Evolutionary conservation across 2,797 vertebrate species (phyloP), one percentile per base, ranked within the genome.

Genomic region (Falco concolor): DNA sequence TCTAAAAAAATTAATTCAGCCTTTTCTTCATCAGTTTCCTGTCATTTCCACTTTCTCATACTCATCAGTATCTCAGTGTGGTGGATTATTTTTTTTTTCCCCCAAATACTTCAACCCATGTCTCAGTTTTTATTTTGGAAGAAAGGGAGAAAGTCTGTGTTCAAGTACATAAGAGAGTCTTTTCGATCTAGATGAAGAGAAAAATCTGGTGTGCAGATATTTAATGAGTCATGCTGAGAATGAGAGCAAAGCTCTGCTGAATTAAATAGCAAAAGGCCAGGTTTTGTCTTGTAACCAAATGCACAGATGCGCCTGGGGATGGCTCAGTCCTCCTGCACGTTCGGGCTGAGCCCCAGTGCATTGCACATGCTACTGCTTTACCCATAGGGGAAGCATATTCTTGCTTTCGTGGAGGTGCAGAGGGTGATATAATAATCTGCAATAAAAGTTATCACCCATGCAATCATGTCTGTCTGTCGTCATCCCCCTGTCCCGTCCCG

Each of bases 151-250:
- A 87, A 83, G 75, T 88, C 88, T 87, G 47, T 0, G 1, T 64
- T 93, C 73, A 38, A 87, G 87, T 64, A 24, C 78, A 57, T 93
- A 90, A 94, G 70, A 73, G 77, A 94, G 77, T 65, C 69, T 72
- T 86, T 81, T 80, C 28, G 50, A 90, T 87, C 59, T 87, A 77
- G 76, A 88, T 74, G 73, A 74, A 89, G 89, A 89, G 57, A 59
- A 76, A 87, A 94, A 88, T 79, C 93, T 96, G 81, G 25, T 87
- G 88, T 89, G 60, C 60, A 77, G 94, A 63, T 91, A 85, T 60
- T 83, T 93, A 87, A 82, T 91, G 82, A 80, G 57, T 85, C 87
- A 50, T 81, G 79, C 68, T 69, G 83, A 77, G 78, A 85, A 74
- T 86, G 79, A 57, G 38, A 83, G 68, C 14, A 13, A 84, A 93